These are phyloP conservation scores for Acromyrmex charruanus DNA, from an alignment of 1,140 invertebrate genomes.

Conservation along the genomic window DNA sequence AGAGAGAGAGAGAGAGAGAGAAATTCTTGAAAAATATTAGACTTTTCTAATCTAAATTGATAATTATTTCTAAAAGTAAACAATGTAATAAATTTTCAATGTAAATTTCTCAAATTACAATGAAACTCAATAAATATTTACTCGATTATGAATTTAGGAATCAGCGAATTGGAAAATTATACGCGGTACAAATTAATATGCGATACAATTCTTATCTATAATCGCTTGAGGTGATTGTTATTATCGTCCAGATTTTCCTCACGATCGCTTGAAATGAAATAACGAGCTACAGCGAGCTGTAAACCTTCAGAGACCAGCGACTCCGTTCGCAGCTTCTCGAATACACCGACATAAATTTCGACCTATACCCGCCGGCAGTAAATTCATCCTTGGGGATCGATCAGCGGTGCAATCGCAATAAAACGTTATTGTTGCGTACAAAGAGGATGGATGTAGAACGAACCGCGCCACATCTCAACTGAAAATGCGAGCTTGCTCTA, in stretches of 20 bases:
- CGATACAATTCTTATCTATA: conserved; percentile 5
- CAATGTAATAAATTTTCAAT: not conserved
- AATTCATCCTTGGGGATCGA: conserved; percentile 56
- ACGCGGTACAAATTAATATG: not conserved
- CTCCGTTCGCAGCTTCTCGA: conserved; percentile 54
- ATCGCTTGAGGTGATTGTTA: not conserved
- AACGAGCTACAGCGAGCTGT: conserved; percentile 12
- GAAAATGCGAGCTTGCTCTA: conserved; percentile 3
- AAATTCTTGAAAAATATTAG: not conserved
- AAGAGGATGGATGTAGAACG: not conserved
- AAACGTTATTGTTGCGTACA: conserved; percentile 59
- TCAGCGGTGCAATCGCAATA: conserved; percentile 59
- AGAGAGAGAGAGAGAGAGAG: not conserved
- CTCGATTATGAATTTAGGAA: not conserved
- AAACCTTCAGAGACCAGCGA: conserved; percentile 45
- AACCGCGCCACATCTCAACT: not conserved
- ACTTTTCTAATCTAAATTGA: not conserved
- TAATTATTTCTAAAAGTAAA: not conserved
- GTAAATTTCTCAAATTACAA: not conserved
- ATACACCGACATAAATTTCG: conserved; percentile 51
- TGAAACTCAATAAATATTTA: not conserved
- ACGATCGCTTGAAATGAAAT: not conserved
- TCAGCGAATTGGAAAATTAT: not conserved
- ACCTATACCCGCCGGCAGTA: conserved; percentile 45
- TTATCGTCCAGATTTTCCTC: conserved; percentile 25